Evolutionary conservation across 1,140 invertebrate genomes (phyloP).

Genomic region (Episyrphus balteatus): DNA sequence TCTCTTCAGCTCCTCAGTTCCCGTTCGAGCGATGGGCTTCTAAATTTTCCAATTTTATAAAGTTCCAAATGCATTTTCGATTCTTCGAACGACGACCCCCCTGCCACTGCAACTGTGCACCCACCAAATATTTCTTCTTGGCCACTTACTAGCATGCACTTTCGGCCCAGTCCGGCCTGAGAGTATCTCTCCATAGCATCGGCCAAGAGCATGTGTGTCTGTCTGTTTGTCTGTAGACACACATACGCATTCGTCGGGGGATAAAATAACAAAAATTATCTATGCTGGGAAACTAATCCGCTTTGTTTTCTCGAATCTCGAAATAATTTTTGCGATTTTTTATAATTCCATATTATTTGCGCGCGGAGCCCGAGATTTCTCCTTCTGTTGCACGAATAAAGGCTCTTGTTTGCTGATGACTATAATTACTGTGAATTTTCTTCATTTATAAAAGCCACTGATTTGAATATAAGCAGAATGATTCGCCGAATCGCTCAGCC

Average conservation of each 20-base stretch:
- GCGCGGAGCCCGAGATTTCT: too few relatives aligned
- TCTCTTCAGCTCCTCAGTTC: too few relatives aligned
- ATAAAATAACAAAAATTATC: conserved; percentile 18
- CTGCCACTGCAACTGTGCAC: too few relatives aligned
- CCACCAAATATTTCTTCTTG: too few relatives aligned
- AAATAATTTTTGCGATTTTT: conserved; percentile 5
- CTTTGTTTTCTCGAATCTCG: conserved; percentile 2
- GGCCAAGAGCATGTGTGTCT: conserved; percentile 6
- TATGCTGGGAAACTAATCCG: conserved; percentile 3
- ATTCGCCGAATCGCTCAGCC: too few relatives aligned
- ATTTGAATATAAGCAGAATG: too few relatives aligned
- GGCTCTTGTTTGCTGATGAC: conserved; percentile 5
- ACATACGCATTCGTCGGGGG: conserved; percentile 20
- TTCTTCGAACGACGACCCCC: too few relatives aligned
- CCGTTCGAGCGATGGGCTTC: too few relatives aligned
- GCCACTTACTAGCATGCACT: too few relatives aligned
- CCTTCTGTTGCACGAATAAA: conserved; percentile 1
- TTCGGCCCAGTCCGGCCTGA: too few relatives aligned
- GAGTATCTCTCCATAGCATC: neutral
- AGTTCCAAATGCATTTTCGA: too few relatives aligned
- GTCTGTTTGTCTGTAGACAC: conserved; percentile 12
- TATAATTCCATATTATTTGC: conserved; percentile 1
- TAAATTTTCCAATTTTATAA: too few relatives aligned
- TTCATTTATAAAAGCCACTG: conserved; percentile 3
- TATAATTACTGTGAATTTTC: conserved; percentile 5